Evolutionary conservation across 2,888 invertebrate species (phyloP).

Genomic region (Epistrophe eligans): DNA sequence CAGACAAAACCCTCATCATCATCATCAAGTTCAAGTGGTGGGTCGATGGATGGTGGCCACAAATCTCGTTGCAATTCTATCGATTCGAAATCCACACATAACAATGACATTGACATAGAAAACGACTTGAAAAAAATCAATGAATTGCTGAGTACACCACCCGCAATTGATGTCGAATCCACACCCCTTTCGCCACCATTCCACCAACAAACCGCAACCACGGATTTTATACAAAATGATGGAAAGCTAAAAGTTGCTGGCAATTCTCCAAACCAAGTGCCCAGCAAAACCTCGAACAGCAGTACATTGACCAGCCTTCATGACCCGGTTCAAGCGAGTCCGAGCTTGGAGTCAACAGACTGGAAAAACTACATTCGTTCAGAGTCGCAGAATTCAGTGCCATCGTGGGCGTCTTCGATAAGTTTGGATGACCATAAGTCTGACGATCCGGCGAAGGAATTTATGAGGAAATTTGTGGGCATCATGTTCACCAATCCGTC

Average conservation of each 20-base stretch:
- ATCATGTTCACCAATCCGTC: slow-evolving; percentile 86
- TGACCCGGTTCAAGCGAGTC: slow-evolving; percentile 85
- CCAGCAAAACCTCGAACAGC: slow-evolving; percentile 84
- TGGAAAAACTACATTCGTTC: slow-evolving; percentile 83
- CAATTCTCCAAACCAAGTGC: slow-evolving; percentile 74
- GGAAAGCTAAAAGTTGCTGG: slow-evolving; percentile 58
- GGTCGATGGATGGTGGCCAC: slow-evolving; percentile 78
- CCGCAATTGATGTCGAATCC: slow-evolving; percentile 81
- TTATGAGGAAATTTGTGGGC: slow-evolving; percentile 88
- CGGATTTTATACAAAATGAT: slow-evolving; percentile 77
- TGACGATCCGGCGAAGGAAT: slow-evolving; percentile 86
- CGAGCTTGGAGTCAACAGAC: slow-evolving; percentile 86
- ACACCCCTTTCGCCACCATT: slow-evolving; percentile 3
- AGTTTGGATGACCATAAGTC: slow-evolving; percentile 86
- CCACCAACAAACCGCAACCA: slow-evolving; percentile 61
- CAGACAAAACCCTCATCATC: slow-evolving; percentile 76
- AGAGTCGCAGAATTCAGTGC: slow-evolving; percentile 87
- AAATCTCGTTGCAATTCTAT: slow-evolving; percentile 82
- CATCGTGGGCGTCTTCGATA: slow-evolving; percentile 87
- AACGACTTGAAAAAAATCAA: slow-evolving; percentile 80
- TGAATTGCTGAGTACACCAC: slow-evolving; percentile 78
- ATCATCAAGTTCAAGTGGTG: slow-evolving; percentile 78
- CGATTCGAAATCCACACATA: slow-evolving; percentile 80
- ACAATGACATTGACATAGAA: slow-evolving; percentile 82
- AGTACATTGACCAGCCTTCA: slow-evolving; percentile 86